These are phyloP conservation scores for Halictus rubicundus DNA, from an alignment of 1,140 invertebrate species.

Conservation along the genomic window DNA sequence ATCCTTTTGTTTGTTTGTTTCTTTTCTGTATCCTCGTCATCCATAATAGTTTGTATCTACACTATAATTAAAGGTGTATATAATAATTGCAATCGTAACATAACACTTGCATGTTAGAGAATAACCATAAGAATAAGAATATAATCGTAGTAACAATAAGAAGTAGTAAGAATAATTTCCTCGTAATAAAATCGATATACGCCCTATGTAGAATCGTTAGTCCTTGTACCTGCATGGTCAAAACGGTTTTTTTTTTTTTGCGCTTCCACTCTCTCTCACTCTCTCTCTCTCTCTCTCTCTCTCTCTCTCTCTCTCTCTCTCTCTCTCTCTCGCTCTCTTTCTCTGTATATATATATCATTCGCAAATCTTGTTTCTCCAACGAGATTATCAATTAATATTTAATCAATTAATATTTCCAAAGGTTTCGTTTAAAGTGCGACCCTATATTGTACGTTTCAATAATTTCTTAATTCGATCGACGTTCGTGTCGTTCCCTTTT, in stretches of 20 bases:
- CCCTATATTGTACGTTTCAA: constrained; percentile 28
- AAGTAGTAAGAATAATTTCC: constrained; percentile 70
- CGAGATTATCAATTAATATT: no score
- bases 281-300: no score
- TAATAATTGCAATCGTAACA: constrained; percentile 70
- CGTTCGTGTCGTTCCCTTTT: no score
- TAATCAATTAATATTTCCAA: no score
- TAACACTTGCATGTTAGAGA: constrained; percentile 70
- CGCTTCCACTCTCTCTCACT: no score
- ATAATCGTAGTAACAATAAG: constrained; percentile 73
- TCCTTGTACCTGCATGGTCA: constrained; percentile 52
- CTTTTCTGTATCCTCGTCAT: constrained; percentile 69
- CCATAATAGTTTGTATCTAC: constrained; percentile 71
- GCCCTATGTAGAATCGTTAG: constrained; percentile 48
- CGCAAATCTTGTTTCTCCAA: no score
- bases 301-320: no score
- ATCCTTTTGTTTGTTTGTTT: constrained; percentile 60
- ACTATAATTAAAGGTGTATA: constrained; percentile 76
- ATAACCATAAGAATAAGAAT: constrained; percentile 72
- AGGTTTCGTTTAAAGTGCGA: constrained; percentile 9
- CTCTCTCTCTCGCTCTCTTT: no score
- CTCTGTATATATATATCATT: no score
- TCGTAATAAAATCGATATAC: constrained; percentile 67
- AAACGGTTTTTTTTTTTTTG: constrained; percentile 14
- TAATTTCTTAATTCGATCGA: not conserved